Evolutionary conservation across 2,797 vertebrate genomes (phyloP).

Genomic region (Squalus acanthias): DNA sequence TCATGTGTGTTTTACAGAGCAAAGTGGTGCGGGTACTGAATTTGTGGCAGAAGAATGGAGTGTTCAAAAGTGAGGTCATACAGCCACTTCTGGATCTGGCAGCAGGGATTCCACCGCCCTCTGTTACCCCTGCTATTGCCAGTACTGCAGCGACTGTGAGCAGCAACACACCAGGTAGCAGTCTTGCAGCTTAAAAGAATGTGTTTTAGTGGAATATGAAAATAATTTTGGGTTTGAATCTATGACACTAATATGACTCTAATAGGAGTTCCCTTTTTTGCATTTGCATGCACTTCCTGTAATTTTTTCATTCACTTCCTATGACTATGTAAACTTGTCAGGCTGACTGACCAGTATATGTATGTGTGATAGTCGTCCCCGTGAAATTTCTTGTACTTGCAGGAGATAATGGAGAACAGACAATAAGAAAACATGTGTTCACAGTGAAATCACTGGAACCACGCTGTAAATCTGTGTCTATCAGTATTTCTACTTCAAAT

Average conservation of each 20-base stretch:
- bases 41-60: slow-evolving; percentile 97
- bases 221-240: not conserved
- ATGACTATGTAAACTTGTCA: not conserved
- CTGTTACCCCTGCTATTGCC: slow-evolving; percentile 79
- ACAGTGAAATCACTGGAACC: not conserved
- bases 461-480: not conserved
- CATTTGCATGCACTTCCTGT: not conserved
- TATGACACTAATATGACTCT: no score
- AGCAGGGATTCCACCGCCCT: slow-evolving; percentile 85
- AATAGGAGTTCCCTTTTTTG: not conserved
- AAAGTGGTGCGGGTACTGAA: slow-evolving; percentile 98
- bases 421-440: not conserved
- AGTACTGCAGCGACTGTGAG: slow-evolving; percentile 79
- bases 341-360: not conserved
- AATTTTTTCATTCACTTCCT: not conserved
- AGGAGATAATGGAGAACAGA: not conserved
- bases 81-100: slow-evolving; percentile 97
- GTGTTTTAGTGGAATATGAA: not conserved
- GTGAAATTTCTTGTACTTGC: not conserved
- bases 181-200: not conserved
- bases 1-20: slow-evolving; percentile 65
- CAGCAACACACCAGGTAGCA: slow-evolving; percentile 88
- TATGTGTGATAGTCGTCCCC: not conserved
- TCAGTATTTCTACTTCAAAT: not conserved
- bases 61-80: slow-evolving; percentile 98